These are phyloP conservation scores for Rhynchonycteris naso DNA, from an alignment of 2,797 vertebrate genomes.

Conservation along the genomic window DNA sequence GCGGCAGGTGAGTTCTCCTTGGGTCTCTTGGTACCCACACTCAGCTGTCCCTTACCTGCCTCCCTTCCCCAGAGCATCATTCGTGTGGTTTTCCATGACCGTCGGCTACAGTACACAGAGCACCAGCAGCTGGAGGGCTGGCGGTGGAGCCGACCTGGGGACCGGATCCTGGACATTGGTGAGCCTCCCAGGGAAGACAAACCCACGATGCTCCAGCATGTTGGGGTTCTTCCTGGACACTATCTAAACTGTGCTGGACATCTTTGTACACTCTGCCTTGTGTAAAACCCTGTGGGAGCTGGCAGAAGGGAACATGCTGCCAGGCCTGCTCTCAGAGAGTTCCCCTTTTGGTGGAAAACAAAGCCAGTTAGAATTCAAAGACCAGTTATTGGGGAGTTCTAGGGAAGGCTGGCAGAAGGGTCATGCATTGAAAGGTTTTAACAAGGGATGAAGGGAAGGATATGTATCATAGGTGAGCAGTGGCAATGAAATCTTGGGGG, in stretches of 20 bases:
- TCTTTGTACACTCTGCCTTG: not conserved
- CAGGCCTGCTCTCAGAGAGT: not conserved
- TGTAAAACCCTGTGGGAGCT: not conserved
- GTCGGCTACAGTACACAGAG: constrained; percentile 94
- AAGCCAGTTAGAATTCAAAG: not conserved
- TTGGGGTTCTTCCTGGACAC: not conserved
- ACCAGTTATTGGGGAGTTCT: not conserved
- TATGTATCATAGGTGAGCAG: not conserved
- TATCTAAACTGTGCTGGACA: not conserved
- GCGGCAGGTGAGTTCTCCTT: not conserved
- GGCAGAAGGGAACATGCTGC: not conserved
- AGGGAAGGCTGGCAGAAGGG: not conserved
- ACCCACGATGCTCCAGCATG: accelerated
- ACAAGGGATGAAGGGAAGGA: not conserved
- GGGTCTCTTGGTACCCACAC: not conserved
- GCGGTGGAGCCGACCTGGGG: constrained; percentile 95
- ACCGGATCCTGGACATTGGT: constrained; percentile 96
- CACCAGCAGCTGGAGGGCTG: constrained; percentile 97
- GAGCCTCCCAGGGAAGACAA: constrained; percentile 68
- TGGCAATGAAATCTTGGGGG: not conserved
- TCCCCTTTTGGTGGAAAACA: not conserved
- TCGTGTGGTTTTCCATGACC: constrained; percentile 95
- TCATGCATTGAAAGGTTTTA: not conserved
- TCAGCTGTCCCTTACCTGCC: not conserved
- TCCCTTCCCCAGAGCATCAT: constrained; percentile 91